Percentiles rank a stretch among this genome's conserved stretches.
phyloP scores from a whole-genome alignment of 2,888 invertebrate genomes.

The Hyppa rectilinea region DNA sequence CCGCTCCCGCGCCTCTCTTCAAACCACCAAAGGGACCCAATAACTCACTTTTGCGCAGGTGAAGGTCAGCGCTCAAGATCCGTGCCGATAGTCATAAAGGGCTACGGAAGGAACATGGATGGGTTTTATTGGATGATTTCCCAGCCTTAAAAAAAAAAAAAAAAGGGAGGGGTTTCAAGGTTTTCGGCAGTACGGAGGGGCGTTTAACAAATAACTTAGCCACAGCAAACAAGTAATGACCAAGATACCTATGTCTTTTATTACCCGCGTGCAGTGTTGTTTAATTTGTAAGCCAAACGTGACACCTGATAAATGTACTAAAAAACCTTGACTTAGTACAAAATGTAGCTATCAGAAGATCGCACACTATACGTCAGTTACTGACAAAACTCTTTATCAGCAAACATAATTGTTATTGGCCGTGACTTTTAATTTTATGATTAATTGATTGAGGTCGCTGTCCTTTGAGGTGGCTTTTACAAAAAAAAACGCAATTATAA shows the following conservation, averaged over 20 bases:
- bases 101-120: no score
- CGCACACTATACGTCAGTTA: background rate
- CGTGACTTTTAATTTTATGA: conserved; percentile 2
- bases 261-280: background rate
- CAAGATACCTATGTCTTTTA: background rate
- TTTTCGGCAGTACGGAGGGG: background rate
- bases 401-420: background rate
- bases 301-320: background rate
- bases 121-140: no score
- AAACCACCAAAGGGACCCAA: no score
- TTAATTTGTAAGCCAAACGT: background rate
- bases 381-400: conserved; percentile 15
- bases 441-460: conserved; percentile 4
- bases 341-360: conserved; percentile 1
- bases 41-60: no score
- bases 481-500: background rate
- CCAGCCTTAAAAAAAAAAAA: no score
- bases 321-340: background rate
- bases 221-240: background rate
- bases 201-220: background rate
- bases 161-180: background rate
- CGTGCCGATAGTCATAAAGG: no score
- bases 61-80: no score
- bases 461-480: background rate
- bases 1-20: no score